phyloP scores from a whole-genome alignment of 2,888 invertebrate genomes.

The Bimastos eiseni region DNA sequence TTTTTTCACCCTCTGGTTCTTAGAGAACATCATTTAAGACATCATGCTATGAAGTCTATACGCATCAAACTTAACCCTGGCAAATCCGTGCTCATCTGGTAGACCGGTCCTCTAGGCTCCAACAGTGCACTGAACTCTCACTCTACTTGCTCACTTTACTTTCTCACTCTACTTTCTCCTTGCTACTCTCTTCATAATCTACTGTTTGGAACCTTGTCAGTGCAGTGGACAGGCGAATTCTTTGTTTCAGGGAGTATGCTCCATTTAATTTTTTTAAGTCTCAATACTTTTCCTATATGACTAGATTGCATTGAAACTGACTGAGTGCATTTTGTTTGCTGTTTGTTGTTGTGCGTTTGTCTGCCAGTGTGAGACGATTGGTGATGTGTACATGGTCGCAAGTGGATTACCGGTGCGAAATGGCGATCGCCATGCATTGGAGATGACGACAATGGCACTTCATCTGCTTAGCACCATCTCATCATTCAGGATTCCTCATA shows the following conservation, averaged over 20 bases:
- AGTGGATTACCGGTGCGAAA: constrained; percentile 37
- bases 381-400: constrained; percentile 36
- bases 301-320: neutral
- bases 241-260: neutral
- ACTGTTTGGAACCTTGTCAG: neutral
- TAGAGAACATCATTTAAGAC: no score
- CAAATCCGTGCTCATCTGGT: no score
- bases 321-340: neutral
- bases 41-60: no score
- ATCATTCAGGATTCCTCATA: constrained; percentile 52
- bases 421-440: constrained; percentile 36
- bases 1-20: no score
- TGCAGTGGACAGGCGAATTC: neutral
- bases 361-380: constrained; percentile 22
- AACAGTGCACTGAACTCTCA: no score
- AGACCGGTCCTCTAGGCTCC: no score
- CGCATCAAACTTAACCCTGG: no score
- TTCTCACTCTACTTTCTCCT: no score
- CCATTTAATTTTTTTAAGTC: neutral
- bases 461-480: constrained; percentile 37
- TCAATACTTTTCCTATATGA: neutral
- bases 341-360: neutral
- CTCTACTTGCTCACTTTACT: no score
- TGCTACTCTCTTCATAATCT: no score
- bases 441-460: constrained; percentile 39